Conservation (phyloP, 35 echinoderm and acorn worm genomes). For the Apostichopus parvimensis region DNA sequence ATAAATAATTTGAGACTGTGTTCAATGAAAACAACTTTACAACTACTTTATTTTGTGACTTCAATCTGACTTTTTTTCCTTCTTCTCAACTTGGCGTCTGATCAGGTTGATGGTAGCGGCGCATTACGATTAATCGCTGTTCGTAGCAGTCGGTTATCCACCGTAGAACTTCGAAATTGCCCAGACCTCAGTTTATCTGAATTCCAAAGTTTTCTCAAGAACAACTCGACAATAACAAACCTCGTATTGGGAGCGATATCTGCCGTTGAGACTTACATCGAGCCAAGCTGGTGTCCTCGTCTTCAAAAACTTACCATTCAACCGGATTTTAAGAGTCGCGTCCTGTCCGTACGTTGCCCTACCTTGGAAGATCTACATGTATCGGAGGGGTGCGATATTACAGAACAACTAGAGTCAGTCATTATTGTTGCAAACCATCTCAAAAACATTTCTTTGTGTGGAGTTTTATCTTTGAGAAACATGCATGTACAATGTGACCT, state of each 20-base stretch:
- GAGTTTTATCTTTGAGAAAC: constrained; percentile 64
- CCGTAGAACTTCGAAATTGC: constrained; percentile 76
- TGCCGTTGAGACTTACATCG: constrained; percentile 67
- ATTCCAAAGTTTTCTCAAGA: constrained; percentile 64
- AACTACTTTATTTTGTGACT: no score
- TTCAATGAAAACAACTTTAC: no score
- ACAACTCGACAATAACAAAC: constrained; percentile 68
- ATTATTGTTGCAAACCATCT: constrained; percentile 77
- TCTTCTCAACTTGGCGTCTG: neutral
- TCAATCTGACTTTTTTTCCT: no score
- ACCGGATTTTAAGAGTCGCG: constrained; percentile 75
- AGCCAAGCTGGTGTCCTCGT: constrained; percentile 65
- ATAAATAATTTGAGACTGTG: no score
- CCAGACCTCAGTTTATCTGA: constrained; percentile 57
- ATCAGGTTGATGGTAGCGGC: constrained; percentile 80
- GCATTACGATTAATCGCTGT: constrained; percentile 70
- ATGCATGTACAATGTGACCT: constrained; percentile 76
- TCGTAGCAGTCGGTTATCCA: constrained; percentile 65
- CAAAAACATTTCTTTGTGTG: constrained; percentile 57
- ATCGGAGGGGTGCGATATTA: constrained; percentile 64
- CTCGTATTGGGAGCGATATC: constrained; percentile 69
- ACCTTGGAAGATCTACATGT: constrained; percentile 63
- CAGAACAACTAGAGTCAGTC: constrained; percentile 68
- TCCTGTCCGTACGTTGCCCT: constrained; percentile 68
- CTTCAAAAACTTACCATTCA: constrained; percentile 64